Base-by-base conservation (phyloP, 2,113 vertebrate species). In the Callipepla californica region DNA sequence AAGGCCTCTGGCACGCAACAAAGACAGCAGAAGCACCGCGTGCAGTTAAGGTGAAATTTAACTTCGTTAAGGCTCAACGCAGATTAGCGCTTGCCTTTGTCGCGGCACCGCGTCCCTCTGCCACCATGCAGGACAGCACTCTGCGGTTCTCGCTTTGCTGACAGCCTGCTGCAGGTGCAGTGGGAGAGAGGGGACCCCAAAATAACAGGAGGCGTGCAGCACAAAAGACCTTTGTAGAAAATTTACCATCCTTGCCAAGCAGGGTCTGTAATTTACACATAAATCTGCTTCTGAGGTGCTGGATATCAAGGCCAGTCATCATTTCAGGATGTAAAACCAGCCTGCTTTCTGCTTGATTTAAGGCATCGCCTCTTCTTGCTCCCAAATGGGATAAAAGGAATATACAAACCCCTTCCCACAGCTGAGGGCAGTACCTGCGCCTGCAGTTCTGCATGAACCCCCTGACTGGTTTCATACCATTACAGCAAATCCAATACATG, bases 41-140 rank as follows among this genome's bases (percentile, higher is more conserved):
- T 0, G 4, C 76, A 69, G 83, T 92, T 93, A 95, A 91, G 55
- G 80, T 50, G 89, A 87, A 96, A 88, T 94, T 92, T 92, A 95
- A 75, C 80, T 94, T 92, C 90, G 80, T 87, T 94, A 83, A 0
- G 1, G 76, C 73, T 76, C 15, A 16, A 66, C 0, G 9, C 51
- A 38, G 86, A 90, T 95, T 32, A 63, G 59, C 70, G 61, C 58
- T 93, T 61, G 36, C 17, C 86, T 94, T 94, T 92, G 79, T 75
- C 91, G 93, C 82, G 22, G 2, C 80, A 65, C 40, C 0, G 0
- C 2, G 2, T 87, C 74, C 79, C 47, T 76, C 72, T 76, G 47
- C 45, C 75, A 72, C 63, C 1, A 0, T 11, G 58, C 1, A 0
- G 50, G 65, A 75, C 40, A 55, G 2, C 45, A 21, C 0, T 1